Conservation (phyloP, 2,888 invertebrate genomes). For the Caenorhabditis panamensis region DNA sequence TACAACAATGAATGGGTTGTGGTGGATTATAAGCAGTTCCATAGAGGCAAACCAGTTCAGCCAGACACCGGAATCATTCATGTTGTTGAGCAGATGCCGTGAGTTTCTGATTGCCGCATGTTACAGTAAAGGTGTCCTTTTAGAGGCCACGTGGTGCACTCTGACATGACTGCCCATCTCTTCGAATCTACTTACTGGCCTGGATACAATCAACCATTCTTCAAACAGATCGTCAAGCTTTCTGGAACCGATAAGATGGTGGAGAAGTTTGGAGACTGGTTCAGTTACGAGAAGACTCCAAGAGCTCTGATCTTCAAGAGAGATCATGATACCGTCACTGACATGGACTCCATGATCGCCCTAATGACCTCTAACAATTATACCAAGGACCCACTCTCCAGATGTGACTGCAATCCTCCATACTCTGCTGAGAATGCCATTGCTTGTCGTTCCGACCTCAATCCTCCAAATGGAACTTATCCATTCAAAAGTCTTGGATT, state of each 20-base stretch:
- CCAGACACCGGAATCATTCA: conserved; percentile 84
- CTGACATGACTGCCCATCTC: conserved; percentile 74
- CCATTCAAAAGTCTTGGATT: conserved; percentile 86
- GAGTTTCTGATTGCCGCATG: too few relatives aligned
- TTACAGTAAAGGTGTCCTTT: too few relatives aligned
- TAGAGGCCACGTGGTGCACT: conserved; percentile 74
- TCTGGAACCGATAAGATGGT: conserved; percentile 85
- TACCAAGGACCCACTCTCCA: conserved; percentile 86
- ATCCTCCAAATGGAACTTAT: conserved; percentile 86
- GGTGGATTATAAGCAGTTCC: conserved; percentile 87
- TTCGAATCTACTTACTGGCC: conserved; percentile 86
- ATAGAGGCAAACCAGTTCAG: conserved; percentile 50
- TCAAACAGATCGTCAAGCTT: conserved; percentile 82
- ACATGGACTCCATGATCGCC: conserved; percentile 85
- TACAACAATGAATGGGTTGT: conserved; percentile 88
- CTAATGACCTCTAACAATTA: conserved; percentile 86
- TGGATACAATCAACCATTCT: conserved; percentile 86
- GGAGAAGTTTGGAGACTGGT: conserved; percentile 84
- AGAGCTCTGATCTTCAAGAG: conserved; percentile 81
- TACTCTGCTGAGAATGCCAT: conserved; percentile 87
- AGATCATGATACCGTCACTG: conserved; percentile 84
- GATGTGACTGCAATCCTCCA: conserved; percentile 86
- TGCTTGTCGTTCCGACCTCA: conserved; percentile 87
- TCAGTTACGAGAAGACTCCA: conserved; percentile 82
- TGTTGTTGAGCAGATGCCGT: conserved; percentile 88